phyloP scores from a whole-genome alignment of 1,140 invertebrate genomes.

The Zaprionus africanus region DNA sequence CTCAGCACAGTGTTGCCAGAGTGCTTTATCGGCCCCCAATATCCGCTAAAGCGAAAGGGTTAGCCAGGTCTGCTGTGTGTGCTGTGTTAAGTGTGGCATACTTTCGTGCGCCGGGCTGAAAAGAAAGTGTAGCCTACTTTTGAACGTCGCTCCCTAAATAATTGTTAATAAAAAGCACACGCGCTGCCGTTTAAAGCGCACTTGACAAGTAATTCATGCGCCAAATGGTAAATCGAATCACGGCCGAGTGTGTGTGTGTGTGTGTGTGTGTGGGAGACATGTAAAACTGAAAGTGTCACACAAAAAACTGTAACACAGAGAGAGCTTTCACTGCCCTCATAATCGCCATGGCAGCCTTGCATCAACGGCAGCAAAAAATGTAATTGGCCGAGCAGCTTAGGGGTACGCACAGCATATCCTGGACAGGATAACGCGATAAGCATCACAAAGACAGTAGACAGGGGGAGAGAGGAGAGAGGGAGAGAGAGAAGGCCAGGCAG shows the following conservation, averaged over 20 bases:
- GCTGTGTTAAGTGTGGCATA: constrained; percentile 15
- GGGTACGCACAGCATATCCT: constrained; percentile 14
- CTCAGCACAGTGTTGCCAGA: constrained; percentile 10
- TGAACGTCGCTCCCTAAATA: constrained; percentile 29
- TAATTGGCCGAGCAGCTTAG: constrained; percentile 37
- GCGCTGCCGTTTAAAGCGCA: constrained; percentile 16
- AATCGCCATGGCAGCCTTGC: constrained; percentile 36
- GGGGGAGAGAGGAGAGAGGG: background rate
- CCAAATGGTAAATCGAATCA: constrained; percentile 42
- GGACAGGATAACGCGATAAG: constrained; percentile 39
- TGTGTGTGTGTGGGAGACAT: constrained; percentile 1
- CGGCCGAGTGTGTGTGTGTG: background rate
- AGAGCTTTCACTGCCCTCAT: constrained; percentile 22
- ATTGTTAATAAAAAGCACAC: constrained; percentile 53
- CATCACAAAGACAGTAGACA: constrained; percentile 38
- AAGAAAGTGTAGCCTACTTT: constrained; percentile 18
- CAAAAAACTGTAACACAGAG: constrained; percentile 4
- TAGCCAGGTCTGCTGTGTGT: background rate
- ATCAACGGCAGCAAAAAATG: background rate
- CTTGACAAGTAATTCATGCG: constrained; percentile 38
- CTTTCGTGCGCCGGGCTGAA: background rate
- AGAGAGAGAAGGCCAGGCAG: background rate
- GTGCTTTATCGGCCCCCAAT: constrained; percentile 16
- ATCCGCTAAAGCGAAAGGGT: constrained; percentile 11
- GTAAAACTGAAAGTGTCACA: constrained; percentile 16